Conservation (phyloP, 2,113 vertebrate species). For the Saguinus midas region DNA sequence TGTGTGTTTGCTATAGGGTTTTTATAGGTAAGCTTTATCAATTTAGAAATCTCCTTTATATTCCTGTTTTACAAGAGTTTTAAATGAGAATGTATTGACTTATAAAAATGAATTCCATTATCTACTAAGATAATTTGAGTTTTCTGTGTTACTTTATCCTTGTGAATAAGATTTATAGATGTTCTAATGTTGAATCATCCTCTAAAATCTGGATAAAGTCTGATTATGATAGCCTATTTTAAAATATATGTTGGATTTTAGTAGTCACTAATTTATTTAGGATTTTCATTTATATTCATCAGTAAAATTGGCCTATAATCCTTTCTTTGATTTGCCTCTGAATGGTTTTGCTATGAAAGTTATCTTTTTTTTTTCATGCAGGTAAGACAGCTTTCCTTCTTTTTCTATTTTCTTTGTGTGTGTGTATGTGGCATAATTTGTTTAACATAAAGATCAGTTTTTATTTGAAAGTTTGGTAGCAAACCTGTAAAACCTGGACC, state of each 20-base stretch:
- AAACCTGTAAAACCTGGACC: background rate
- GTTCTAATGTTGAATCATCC: background rate
- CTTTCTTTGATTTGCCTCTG: background rate
- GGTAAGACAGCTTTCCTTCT: background rate
- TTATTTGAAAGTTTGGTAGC: background rate
- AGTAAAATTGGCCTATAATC: background rate
- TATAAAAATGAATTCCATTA: background rate
- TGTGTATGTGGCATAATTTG: background rate
- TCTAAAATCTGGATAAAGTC: background rate
- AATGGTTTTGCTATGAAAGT: background rate
- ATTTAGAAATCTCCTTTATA: background rate
- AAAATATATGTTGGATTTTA: background rate
- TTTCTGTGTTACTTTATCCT: background rate
- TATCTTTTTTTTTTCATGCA: background rate
- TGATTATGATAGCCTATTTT: slow-evolving; percentile 2
- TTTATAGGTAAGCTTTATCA: background rate
- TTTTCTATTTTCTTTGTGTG: background rate
- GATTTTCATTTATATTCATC: background rate
- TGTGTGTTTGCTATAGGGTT: background rate
- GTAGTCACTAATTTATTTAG: background rate
- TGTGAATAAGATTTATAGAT: background rate
- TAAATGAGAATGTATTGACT: background rate
- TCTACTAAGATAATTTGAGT: background rate
- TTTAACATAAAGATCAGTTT: background rate
- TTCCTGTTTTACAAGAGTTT: background rate